A percentile compares a stretch with the other conserved stretches of the same genome.
Conservation (phyloP, 2,888 invertebrate genomes). For the Chorisops tibialis region DNA sequence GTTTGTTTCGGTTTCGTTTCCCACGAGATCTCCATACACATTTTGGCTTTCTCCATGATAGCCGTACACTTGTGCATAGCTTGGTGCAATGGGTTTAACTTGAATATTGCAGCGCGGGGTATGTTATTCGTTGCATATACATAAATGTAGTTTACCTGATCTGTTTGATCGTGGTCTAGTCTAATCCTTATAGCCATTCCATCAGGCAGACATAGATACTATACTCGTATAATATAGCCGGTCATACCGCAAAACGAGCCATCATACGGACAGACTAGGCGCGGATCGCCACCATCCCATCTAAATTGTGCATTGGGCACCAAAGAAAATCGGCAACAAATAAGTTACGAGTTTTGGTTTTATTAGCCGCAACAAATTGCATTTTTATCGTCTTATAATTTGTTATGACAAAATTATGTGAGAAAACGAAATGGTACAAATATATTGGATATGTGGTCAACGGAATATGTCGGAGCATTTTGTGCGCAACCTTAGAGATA, state of each 20-base stretch:
- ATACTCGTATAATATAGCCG: too few relatives aligned
- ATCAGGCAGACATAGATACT: too few relatives aligned
- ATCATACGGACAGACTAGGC: neutral
- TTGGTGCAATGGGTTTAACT: constrained; percentile 8
- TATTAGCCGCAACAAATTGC: constrained; percentile 34
- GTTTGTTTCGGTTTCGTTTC: constrained; percentile 31
- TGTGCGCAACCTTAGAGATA: too few relatives aligned
- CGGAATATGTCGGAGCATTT: neutral
- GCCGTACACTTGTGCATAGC: constrained; percentile 1
- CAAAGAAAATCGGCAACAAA: constrained; percentile 26
- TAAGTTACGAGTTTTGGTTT: constrained; percentile 26
- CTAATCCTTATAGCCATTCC: too few relatives aligned
- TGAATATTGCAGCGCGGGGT: too few relatives aligned
- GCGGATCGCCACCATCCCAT: neutral
- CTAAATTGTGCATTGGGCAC: neutral
- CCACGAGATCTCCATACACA: constrained; percentile 27
- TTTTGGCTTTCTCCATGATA: constrained; percentile 21
- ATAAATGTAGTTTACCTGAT: neutral
- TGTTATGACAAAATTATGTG: constrained; percentile 34
- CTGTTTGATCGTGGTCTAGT: neutral
- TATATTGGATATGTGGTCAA: constrained; percentile 18
- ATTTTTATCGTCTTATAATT: constrained; percentile 34
- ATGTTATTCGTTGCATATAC: too few relatives aligned
- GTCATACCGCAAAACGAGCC: too few relatives aligned
- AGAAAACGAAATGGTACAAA: constrained; percentile 32